phyloP scores from a whole-genome alignment of 2,113 vertebrate species.

The Oryzias javanicus region DNA sequence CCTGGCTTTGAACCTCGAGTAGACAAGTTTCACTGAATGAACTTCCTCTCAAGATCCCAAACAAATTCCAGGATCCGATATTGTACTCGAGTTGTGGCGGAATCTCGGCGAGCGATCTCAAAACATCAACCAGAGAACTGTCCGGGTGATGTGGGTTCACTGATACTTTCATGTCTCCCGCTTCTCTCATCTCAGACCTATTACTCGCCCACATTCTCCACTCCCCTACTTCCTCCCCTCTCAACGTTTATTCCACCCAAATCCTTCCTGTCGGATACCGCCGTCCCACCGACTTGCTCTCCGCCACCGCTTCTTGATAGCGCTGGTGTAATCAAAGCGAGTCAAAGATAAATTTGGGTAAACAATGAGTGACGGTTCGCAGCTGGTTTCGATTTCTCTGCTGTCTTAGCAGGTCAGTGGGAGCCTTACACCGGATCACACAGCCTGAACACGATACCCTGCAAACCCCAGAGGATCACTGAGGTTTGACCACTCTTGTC shows the following conservation, averaged over 20 bases:
- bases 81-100: conserved; percentile 3
- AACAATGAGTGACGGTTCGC: conserved; percentile 54
- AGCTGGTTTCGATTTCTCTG: conserved; percentile 67
- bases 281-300: conserved; percentile 22
- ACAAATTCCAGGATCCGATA: conserved; percentile 11
- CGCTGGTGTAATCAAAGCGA: conserved; percentile 48
- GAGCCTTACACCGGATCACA: conserved; percentile 52
- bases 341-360: conserved; percentile 54
- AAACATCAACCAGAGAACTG: conserved; percentile 15
- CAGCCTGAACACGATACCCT: conserved; percentile 61
- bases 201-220: neutral
- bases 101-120: conserved; percentile 1
- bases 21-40: conserved; percentile 8
- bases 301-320: conserved; percentile 30
- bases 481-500: conserved; percentile 45
- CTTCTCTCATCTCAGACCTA: conserved; percentile 17
- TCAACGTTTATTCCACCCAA: conserved; percentile 22
- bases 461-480: conserved; percentile 49
- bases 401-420: conserved; percentile 63
- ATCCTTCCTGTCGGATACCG: conserved; percentile 28
- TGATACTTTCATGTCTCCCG: conserved; percentile 18
- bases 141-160: conserved; percentile 10
- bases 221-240: neutral
- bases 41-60: conserved; percentile 10
- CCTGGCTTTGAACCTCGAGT: neutral